Percentiles rank a stretch among this genome's conserved stretches.
Evolutionary conservation across 1,140 invertebrate species (phyloP).

Genomic region (Lepidotrigona ventralis): DNA sequence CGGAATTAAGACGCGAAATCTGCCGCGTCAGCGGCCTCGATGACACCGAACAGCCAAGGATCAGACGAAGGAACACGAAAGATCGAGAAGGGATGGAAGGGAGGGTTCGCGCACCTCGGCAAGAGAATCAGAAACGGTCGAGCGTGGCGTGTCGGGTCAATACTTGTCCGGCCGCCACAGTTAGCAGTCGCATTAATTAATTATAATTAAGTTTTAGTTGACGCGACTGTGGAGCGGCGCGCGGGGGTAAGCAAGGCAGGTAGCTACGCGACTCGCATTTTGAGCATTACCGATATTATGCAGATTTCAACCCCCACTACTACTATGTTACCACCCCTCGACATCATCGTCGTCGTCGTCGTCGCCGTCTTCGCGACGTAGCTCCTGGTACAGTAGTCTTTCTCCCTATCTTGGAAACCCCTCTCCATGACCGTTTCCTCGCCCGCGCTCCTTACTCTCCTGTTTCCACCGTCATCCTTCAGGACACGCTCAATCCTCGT

Average conservation of each 20-base stretch:
- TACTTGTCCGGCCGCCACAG: constrained; percentile 72
- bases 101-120: constrained; percentile 8
- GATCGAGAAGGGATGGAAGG: constrained; percentile 18
- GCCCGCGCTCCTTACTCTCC: background rate
- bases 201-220: constrained; percentile 90
- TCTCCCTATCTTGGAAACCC: constrained; percentile 1
- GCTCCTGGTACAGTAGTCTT: constrained; percentile 13
- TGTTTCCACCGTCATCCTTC: constrained; percentile 46
- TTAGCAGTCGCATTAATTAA: constrained; percentile 85
- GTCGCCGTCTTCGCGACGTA: constrained; percentile 14
- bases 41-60: constrained; percentile 18
- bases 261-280: constrained; percentile 78
- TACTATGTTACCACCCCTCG: constrained; percentile 14
- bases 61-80: constrained; percentile 5
- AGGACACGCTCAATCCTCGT: constrained; percentile 55
- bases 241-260: constrained; percentile 71
- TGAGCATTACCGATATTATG: constrained; percentile 80
- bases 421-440: background rate
- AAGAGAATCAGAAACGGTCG: constrained; percentile 51
- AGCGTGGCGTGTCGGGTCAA: constrained; percentile 61
- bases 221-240: constrained; percentile 79
- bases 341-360: background rate
- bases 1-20: constrained; percentile 46
- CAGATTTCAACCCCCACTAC: constrained; percentile 68
- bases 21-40: constrained; percentile 38